phyloP scores from a whole-genome alignment of 2,113 vertebrate genomes.

The Nannospalax galili region DNA sequence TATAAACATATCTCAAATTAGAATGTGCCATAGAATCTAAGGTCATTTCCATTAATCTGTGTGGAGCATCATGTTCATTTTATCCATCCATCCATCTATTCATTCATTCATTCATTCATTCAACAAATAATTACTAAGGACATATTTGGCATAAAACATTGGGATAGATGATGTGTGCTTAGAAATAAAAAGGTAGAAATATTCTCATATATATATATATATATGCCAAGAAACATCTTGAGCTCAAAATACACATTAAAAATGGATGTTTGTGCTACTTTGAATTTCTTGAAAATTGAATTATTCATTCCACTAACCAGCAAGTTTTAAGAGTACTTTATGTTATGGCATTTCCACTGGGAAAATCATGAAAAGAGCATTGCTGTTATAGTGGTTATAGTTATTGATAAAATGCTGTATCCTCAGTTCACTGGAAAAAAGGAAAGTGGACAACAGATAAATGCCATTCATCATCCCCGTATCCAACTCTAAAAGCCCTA shows the following conservation, averaged over 20 bases:
- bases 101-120: constrained; percentile 43
- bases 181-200: constrained; percentile 60
- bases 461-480: not conserved
- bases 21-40: constrained; percentile 3
- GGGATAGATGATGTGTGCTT: not conserved
- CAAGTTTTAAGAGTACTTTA: constrained; percentile 57
- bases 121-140: constrained; percentile 41
- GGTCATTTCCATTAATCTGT: not conserved
- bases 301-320: constrained; percentile 69
- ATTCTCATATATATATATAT: constrained; percentile 44
- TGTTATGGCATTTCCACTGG: constrained; percentile 45
- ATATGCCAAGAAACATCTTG: constrained; percentile 64
- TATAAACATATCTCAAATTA: not conserved
- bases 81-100: not conserved
- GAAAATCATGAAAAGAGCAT: constrained; percentile 45
- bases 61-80: constrained; percentile 13
- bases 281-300: constrained; percentile 70
- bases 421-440: not conserved
- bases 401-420: not conserved
- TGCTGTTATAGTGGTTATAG: not conserved
- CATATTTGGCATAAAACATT: constrained; percentile 1
- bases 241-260: constrained; percentile 56
- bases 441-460: not conserved
- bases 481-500: constrained; percentile 12
- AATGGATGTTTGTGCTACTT: constrained; percentile 59